These are phyloP conservation scores for Rattus rattus DNA, from an alignment of 2,113 vertebrate species.

Conservation along the genomic window DNA sequence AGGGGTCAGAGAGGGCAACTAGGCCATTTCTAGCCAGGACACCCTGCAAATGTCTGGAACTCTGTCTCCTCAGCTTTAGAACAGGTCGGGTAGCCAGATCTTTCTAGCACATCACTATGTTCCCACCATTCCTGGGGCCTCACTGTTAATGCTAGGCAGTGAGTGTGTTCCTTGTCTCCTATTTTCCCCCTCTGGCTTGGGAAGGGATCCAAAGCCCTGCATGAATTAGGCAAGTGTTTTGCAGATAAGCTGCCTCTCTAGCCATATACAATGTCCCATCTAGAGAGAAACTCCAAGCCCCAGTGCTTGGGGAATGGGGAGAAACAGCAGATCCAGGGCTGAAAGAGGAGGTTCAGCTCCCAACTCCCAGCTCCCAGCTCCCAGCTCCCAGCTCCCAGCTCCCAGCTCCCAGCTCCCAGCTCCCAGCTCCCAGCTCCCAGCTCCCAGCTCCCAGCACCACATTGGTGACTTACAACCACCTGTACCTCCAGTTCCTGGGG, in stretches of 20 bases:
- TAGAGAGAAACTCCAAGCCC: neutral
- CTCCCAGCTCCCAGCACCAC: neutral
- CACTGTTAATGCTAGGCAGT: neutral
- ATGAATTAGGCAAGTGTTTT: neutral
- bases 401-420: too few species aligned
- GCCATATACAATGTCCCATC: too few species aligned
- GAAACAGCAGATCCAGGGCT: neutral
- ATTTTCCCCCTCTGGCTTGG: neutral
- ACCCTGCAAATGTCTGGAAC: neutral
- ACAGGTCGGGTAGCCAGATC: neutral
- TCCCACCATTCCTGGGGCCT: neutral
- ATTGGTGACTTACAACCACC: neutral
- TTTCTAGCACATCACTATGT: neutral
- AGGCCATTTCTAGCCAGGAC: neutral
- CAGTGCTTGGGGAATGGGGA: neutral
- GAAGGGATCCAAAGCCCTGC: neutral
- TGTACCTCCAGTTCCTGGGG: neutral
- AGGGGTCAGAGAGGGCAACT: neutral
- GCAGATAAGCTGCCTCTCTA: neutral
- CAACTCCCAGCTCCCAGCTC: too few species aligned
- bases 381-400: too few species aligned
- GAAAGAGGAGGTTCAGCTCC: neutral
- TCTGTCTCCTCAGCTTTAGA: constrained; percentile 7
- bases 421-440: too few species aligned
- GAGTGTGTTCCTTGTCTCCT: neutral